Conservation (phyloP, 2,113 vertebrate species). For the Grallaria varia region DNA sequence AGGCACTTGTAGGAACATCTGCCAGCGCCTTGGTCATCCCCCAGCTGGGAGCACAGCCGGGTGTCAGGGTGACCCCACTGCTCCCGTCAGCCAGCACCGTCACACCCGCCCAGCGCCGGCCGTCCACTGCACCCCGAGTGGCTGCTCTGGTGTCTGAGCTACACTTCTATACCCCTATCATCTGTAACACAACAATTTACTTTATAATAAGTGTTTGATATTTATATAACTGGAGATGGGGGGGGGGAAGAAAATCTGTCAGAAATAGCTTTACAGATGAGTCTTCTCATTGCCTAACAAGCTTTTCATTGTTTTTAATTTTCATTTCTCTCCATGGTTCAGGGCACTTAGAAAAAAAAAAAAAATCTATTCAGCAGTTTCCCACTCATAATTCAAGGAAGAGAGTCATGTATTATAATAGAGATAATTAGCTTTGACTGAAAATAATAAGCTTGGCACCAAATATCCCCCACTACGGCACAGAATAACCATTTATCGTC, state of each 20-base stretch:
- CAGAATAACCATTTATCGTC: conserved; percentile 71
- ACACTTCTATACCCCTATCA: not conserved
- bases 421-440: conserved; percentile 78
- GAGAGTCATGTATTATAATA: conserved; percentile 75
- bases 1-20: not conserved
- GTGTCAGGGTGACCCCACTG: accelerated
- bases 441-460: conserved; percentile 77
- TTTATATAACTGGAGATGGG: conserved; percentile 58
- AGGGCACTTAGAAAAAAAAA: conserved; percentile 63
- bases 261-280: conserved; percentile 69
- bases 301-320: conserved; percentile 75
- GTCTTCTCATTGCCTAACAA: conserved; percentile 72
- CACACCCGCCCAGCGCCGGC: not conserved
- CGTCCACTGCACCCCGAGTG: not conserved
- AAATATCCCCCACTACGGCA: conserved; percentile 57
- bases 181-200: not conserved
- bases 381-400: conserved; percentile 79
- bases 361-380: conserved; percentile 76
- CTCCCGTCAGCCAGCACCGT: not conserved
- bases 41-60: not conserved
- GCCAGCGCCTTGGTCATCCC: not conserved
- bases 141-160: not conserved
- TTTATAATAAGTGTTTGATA: conserved; percentile 56
- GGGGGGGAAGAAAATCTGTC: conserved; percentile 22
- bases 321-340: conserved; percentile 73